phyloP scores from a whole-genome alignment of 2,113 vertebrate genomes.

The Speoplatyrhinus poulsoni region DNA sequence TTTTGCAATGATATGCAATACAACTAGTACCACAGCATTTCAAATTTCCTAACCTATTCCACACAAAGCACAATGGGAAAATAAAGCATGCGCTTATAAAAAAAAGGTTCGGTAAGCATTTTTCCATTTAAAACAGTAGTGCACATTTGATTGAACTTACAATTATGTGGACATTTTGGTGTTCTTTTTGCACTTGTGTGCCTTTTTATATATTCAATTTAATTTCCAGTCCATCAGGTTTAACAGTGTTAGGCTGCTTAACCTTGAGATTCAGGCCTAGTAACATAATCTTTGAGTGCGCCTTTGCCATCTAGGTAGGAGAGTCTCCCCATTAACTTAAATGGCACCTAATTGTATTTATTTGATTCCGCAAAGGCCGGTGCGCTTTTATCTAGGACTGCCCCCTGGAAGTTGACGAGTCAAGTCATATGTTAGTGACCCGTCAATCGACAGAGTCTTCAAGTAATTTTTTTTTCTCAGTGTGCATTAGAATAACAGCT shows the following conservation, averaged over 20 bases:
- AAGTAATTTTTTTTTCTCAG: too few species aligned
- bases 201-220: constrained; percentile 2
- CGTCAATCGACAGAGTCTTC: too few species aligned
- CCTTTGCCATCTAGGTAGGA: constrained; percentile 38
- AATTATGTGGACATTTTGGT: background rate
- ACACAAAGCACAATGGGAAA: too few species aligned
- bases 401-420: too few species aligned
- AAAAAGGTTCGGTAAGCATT: too few species aligned
- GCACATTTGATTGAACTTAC: too few species aligned
- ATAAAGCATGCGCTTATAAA: too few species aligned
- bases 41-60: background rate
- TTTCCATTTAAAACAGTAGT: too few species aligned
- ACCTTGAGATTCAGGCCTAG: constrained; percentile 27
- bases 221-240: constrained; percentile 29
- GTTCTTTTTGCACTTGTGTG: background rate
- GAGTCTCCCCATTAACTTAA: constrained; percentile 60
- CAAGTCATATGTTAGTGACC: too few species aligned
- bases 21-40: background rate
- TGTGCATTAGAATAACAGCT: too few species aligned
- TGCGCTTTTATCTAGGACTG: constrained; percentile 24
- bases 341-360: constrained; percentile 16
- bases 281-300: constrained; percentile 64
- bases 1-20: background rate
- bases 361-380: background rate
- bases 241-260: constrained; percentile 40